These are phyloP conservation scores for Poeciliopsis paucimaculata DNA, from an alignment of 2,797 vertebrate species.

Conservation along the genomic window DNA sequence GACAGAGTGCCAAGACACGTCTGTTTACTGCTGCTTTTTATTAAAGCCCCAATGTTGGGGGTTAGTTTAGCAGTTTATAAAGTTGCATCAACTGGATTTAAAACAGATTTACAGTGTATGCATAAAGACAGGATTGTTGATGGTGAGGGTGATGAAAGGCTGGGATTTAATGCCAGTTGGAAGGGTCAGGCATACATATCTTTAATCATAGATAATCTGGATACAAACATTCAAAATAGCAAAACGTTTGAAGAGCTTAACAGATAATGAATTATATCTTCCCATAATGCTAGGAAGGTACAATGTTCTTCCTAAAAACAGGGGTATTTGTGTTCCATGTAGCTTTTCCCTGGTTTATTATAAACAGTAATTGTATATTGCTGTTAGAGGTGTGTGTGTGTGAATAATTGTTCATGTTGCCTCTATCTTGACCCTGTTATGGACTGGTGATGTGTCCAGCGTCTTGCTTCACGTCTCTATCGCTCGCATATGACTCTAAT, in stretches of 20 bases:
- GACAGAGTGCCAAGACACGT: neutral
- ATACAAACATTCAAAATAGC: neutral
- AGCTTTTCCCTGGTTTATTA: neutral
- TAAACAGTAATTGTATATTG: neutral
- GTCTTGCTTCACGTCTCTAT: neutral
- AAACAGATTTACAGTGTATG: neutral
- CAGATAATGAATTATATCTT: neutral
- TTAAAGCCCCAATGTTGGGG: neutral
- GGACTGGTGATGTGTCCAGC: neutral
- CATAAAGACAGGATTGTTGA: neutral
- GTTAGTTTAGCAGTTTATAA: neutral
- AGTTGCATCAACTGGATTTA: neutral
- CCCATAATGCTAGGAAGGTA: neutral
- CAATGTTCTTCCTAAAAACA: neutral
- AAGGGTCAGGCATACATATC: neutral
- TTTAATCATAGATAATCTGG: neutral
- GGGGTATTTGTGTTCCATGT: neutral
- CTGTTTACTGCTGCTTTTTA: neutral
- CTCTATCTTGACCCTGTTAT: neutral
- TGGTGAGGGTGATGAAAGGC: neutral
- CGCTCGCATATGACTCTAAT: neutral
- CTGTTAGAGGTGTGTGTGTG: neutral
- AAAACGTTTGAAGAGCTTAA: slow-evolving; percentile 2
- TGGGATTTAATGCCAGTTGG: neutral
- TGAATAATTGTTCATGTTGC: neutral